Conservation (phyloP, 2,797 vertebrate species). For the Urocyon cinereoargenteus region DNA sequence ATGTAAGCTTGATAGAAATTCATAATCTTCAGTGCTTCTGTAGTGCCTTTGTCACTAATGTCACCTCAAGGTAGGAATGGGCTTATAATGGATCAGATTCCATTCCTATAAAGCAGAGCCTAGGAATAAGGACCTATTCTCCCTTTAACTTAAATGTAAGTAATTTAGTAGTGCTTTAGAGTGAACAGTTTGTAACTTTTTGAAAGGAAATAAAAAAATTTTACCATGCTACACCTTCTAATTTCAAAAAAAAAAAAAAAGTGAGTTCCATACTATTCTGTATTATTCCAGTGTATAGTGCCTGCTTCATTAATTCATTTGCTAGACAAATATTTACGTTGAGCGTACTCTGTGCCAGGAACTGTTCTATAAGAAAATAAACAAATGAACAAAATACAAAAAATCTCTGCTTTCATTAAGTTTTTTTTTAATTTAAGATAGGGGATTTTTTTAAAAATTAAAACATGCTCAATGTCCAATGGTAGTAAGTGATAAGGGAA, state of each 20-base stretch:
- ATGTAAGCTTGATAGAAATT: neutral
- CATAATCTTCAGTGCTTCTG: neutral
- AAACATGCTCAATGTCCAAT: neutral
- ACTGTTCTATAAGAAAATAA: neutral
- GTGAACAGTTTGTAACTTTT: neutral
- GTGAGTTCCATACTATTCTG: neutral
- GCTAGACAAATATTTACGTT: neutral
- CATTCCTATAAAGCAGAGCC: neutral
- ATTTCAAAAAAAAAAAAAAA: neutral
- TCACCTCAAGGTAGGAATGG: neutral
- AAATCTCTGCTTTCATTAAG: neutral
- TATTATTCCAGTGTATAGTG: neutral
- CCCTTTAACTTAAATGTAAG: neutral
- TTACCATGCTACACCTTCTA: neutral
- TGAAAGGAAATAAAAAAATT: neutral
- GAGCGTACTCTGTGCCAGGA: neutral
- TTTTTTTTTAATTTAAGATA: neutral
- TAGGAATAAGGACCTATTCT: neutral
- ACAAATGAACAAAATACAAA: neutral
- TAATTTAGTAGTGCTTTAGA: neutral
- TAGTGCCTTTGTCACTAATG: neutral
- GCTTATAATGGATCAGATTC: neutral
- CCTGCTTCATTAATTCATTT: neutral
- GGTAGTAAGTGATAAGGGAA: neutral
- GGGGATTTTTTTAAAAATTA: neutral